A percentile compares a stretch with the other conserved stretches of the same genome.
Conservation (phyloP, 2,113 vertebrate species). For the Climacteris rufus region DNA sequence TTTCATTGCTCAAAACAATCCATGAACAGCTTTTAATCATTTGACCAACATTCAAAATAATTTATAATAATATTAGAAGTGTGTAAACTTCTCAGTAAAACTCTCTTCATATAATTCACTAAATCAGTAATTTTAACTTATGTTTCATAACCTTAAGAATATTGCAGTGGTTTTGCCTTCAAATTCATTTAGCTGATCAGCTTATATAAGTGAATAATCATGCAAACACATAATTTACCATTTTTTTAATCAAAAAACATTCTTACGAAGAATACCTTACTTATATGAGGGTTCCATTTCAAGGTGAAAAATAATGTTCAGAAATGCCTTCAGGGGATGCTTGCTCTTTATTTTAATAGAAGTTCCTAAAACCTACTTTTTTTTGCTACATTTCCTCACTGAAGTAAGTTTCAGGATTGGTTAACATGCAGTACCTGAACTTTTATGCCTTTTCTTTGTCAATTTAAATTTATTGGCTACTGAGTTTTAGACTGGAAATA, state of each 20-base stretch:
- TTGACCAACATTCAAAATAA: neutral
- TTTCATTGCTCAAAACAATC: neutral
- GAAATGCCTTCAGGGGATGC: neutral
- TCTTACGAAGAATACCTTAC: neutral
- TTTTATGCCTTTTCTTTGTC: neutral
- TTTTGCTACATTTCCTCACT: neutral
- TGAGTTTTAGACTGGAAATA: neutral
- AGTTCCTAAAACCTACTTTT: neutral
- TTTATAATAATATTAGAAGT: neutral
- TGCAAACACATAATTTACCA: neutral
- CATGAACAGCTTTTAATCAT: neutral
- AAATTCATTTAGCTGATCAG: neutral
- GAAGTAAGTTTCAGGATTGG: neutral
- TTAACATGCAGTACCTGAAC: neutral
- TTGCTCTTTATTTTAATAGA: neutral
- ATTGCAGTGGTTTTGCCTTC: neutral
- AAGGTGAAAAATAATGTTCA: neutral
- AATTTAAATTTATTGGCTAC: neutral
- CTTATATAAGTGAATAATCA: neutral
- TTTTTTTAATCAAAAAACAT: neutral
- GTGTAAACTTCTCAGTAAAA: neutral
- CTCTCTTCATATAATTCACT: neutral
- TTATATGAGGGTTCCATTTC: neutral
- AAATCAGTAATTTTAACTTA: neutral
- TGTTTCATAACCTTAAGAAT: neutral